Percentiles rank a stretch among this genome's conserved stretches.
phyloP scores from a whole-genome alignment of 2,797 vertebrate species.

The Arctocebus calabarensis region DNA sequence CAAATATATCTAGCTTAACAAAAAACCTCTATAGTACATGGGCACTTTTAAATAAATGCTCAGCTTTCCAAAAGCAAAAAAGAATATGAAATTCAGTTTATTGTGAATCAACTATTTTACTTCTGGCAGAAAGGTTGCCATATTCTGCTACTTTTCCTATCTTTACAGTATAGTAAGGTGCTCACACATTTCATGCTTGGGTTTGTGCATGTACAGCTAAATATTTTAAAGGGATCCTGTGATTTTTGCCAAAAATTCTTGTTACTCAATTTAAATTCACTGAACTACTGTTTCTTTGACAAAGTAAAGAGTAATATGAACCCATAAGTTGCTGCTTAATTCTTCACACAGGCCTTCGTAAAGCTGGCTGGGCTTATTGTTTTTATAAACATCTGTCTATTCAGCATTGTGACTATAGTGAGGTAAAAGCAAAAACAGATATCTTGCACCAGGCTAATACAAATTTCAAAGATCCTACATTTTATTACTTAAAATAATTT shows the following conservation, averaged over 20 bases:
- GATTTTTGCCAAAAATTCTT: constrained; percentile 64
- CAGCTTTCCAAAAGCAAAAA: constrained; percentile 51
- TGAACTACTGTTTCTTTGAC: constrained; percentile 20
- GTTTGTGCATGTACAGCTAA: constrained; percentile 54
- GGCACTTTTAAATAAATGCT: constrained; percentile 37
- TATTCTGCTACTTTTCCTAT: background rate
- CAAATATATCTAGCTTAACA: constrained; percentile 50
- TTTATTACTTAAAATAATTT: constrained; percentile 15
- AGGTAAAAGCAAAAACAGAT: constrained; percentile 18
- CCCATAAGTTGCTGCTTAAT: constrained; percentile 25
- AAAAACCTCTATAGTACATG: background rate
- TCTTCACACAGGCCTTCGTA: background rate
- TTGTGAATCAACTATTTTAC: constrained; percentile 34
- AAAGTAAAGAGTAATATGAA: constrained; percentile 5
- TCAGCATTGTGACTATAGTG: background rate
- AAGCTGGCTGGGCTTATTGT: background rate
- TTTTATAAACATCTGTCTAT: constrained; percentile 16
- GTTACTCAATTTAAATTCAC: constrained; percentile 51
- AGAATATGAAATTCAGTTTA: constrained; percentile 17
- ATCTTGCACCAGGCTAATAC: background rate
- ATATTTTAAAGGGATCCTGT: constrained; percentile 12
- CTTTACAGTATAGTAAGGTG: background rate
- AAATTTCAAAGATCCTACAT: background rate
- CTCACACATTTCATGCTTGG: background rate
- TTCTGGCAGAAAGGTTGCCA: background rate